phyloP scores from a whole-genome alignment of 1,140 invertebrate genomes.

The Grapholita molesta region DNA sequence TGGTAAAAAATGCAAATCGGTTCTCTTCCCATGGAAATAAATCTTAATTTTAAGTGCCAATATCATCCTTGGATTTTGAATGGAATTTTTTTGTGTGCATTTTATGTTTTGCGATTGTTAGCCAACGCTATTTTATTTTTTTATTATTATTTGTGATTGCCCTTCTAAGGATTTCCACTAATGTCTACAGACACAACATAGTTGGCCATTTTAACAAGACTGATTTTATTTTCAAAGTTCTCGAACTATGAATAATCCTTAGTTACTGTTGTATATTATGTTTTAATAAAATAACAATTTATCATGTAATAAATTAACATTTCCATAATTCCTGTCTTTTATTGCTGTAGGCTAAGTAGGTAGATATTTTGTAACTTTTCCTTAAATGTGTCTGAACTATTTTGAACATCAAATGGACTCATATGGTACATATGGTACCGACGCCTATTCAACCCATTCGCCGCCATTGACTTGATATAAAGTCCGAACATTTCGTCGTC shows the following conservation, averaged over 20 bases:
- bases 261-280: conserved; percentile 67
- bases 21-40: conserved; percentile 31
- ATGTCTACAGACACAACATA: conserved; percentile 49
- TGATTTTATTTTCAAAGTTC: conserved; percentile 72
- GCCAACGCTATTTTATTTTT: conserved; percentile 50
- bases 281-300: conserved; percentile 69
- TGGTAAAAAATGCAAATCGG: conserved; percentile 22
- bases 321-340: conserved; percentile 41
- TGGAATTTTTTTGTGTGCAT: conserved; percentile 50
- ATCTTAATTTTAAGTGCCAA: conserved; percentile 56
- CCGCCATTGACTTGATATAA: too few species aligned
- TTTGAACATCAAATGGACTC: too few species aligned
- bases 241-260: conserved; percentile 65
- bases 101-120: conserved; percentile 57
- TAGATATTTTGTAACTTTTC: too few species aligned
- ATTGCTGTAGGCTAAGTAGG: too few species aligned
- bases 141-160: conserved; percentile 42
- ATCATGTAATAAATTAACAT: conserved; percentile 76
- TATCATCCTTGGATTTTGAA: conserved; percentile 53
- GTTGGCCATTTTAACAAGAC: conserved; percentile 76
- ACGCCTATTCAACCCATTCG: too few species aligned
- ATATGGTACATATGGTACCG: too few species aligned
- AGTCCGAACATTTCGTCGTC: too few species aligned
- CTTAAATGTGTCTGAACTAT: too few species aligned
- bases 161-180: conserved; percentile 51